phyloP scores from a whole-genome alignment of 2,113 vertebrate genomes.

The Sturnira hondurensis region DNA sequence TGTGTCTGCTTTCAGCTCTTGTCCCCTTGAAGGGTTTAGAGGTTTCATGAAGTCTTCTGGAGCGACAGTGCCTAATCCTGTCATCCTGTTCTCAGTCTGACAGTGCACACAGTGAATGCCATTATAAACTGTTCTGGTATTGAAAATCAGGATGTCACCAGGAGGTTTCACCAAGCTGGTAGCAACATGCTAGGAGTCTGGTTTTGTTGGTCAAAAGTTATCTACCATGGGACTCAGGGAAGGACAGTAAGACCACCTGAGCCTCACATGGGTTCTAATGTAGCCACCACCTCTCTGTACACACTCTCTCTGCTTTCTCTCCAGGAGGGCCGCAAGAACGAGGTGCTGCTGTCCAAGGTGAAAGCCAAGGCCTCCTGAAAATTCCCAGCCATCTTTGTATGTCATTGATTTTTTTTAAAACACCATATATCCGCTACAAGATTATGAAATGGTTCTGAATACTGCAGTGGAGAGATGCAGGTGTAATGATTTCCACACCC shows the following conservation, averaged over 20 bases:
- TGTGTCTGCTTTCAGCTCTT: neutral
- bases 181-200: neutral
- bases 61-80: neutral
- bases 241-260: neutral
- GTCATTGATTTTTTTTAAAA: slow-evolving; percentile 21
- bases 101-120: neutral
- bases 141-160: neutral
- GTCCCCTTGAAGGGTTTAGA: neutral
- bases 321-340: slow-evolving; percentile 95
- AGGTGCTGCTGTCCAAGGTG: slow-evolving; percentile 92
- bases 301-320: slow-evolving; percentile 39
- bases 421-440: slow-evolving; percentile 4
- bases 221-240: neutral
- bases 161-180: fast-evolving
- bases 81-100: neutral
- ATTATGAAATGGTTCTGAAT: slow-evolving; percentile 62
- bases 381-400: neutral
- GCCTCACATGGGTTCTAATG: neutral
- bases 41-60: neutral
- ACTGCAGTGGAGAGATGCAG: slow-evolving; percentile 53
- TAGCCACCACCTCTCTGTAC: neutral
- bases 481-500: slow-evolving; percentile 49
- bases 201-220: neutral
- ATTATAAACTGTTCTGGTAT: neutral
- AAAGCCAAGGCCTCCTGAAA: slow-evolving; percentile 84